These are phyloP conservation scores for Thalpophila matura DNA, from an alignment of 2,888 invertebrate species.

Conservation along the genomic window DNA sequence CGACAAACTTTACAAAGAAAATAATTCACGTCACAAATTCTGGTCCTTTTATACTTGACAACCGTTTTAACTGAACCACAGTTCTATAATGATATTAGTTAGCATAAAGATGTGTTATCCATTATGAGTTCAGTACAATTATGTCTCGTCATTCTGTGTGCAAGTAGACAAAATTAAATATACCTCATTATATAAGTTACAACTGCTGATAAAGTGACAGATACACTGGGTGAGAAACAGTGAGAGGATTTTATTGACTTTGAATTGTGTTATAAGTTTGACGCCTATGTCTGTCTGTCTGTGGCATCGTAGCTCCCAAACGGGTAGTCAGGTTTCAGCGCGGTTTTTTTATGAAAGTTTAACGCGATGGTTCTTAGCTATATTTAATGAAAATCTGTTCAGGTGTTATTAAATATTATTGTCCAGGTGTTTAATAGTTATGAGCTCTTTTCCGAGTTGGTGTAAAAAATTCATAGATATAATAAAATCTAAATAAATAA, in stretches of 20 bases:
- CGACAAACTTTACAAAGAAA: background rate
- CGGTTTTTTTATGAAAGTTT: too few species aligned
- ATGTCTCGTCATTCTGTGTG: slow-evolving; percentile 10
- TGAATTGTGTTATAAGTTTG: background rate
- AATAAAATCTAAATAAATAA: too few species aligned
- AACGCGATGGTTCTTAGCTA: too few species aligned
- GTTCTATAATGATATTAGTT: background rate
- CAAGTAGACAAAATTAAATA: slow-evolving; percentile 29
- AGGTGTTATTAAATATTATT: too few species aligned
- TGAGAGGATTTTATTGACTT: too few species aligned
- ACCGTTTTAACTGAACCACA: background rate
- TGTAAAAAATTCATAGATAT: too few species aligned
- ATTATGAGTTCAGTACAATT: slow-evolving; percentile 15
- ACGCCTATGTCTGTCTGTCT: too few species aligned
- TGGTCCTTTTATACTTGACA: background rate
- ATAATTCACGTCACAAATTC: background rate
- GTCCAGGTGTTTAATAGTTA: too few species aligned
- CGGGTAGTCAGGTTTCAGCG: too few species aligned
- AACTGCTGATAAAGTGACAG: slow-evolving; percentile 19
- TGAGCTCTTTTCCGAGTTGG: too few species aligned
- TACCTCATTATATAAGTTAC: slow-evolving; percentile 24
- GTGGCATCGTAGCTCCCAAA: too few species aligned
- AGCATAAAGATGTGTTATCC: slow-evolving; percentile 30
- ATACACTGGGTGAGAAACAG: slow-evolving; percentile 22
- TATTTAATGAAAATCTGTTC: too few species aligned